A percentile compares a stretch with the other conserved stretches of the same genome.
Evolutionary conservation across 2,113 vertebrate species (phyloP).

Genomic region (Eupsittula cactorum): DNA sequence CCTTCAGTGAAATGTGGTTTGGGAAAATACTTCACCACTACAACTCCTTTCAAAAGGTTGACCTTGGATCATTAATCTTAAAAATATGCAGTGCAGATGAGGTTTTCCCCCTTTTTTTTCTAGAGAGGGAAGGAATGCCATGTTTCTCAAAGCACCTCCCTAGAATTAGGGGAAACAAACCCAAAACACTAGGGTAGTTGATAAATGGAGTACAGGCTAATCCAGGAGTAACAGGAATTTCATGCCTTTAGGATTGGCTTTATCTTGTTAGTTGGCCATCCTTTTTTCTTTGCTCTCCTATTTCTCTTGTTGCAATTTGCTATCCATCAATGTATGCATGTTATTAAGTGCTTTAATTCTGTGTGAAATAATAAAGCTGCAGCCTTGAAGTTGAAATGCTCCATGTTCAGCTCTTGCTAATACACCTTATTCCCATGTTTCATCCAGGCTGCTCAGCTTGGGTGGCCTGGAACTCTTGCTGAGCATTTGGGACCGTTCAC

Average conservation of each 20-base stretch:
- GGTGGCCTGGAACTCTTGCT: background rate
- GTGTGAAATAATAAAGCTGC: background rate
- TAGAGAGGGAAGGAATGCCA: background rate
- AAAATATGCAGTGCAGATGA: conserved; percentile 9
- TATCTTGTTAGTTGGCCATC: background rate
- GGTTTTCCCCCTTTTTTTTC: background rate
- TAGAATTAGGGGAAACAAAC: background rate
- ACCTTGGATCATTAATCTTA: conserved; percentile 23
- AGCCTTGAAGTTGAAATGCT: background rate
- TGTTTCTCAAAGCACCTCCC: background rate
- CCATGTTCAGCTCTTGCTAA: background rate
- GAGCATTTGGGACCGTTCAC: background rate
- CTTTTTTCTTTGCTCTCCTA: background rate
- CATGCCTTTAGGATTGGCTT: background rate
- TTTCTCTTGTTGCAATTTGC: background rate
- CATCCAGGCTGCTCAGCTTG: background rate
- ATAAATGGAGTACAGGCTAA: background rate
- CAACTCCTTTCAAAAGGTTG: conserved; percentile 11
- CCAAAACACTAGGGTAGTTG: background rate
- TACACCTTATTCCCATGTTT: background rate
- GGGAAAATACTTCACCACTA: background rate
- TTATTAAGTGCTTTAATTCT: background rate
- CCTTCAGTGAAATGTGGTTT: conserved; percentile 6
- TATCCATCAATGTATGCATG: background rate
- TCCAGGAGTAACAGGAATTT: background rate